These are phyloP conservation scores for Coregonus sp. DNA, from an alignment of 2,797 vertebrate genomes.

Conservation along the genomic window DNA sequence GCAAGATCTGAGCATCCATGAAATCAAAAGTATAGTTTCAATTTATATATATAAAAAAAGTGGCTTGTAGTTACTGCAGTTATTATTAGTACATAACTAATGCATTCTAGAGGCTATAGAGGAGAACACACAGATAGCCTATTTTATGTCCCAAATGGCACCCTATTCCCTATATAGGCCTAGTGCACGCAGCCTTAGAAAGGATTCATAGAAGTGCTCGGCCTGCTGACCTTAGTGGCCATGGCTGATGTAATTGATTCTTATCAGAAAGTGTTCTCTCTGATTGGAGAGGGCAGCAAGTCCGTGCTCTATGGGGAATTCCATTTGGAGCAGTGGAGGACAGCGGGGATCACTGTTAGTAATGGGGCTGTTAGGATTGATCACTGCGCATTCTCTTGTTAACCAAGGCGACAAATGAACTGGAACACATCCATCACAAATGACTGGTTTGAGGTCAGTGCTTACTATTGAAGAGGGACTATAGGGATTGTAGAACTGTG, in stretches of 20 bases:
- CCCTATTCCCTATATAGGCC: neutral
- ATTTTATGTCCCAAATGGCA: neutral
- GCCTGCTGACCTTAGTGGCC: neutral
- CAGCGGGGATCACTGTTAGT: neutral
- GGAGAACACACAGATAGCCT: neutral
- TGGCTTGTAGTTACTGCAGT: neutral
- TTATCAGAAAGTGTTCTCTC: too few relatives aligned
- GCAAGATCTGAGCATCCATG: too few relatives aligned
- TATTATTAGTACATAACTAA: neutral
- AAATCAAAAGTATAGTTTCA: too few relatives aligned
- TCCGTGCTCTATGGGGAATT: neutral
- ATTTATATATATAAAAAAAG: too few relatives aligned
- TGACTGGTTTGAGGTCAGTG: neutral
- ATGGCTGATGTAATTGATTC: neutral
- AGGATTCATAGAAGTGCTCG: neutral
- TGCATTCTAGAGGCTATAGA: too few relatives aligned
- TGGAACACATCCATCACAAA: neutral
- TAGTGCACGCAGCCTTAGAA: neutral
- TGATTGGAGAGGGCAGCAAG: neutral
- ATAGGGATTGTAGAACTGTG: neutral
- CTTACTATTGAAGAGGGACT: neutral
- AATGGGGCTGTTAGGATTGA: neutral
- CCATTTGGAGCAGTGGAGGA: constrained; percentile 1
- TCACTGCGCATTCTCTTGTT: neutral
- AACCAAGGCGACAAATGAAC: neutral